Evolutionary conservation across 2,113 vertebrate species (phyloP).

Genomic region (Chionomys nivalis): DNA sequence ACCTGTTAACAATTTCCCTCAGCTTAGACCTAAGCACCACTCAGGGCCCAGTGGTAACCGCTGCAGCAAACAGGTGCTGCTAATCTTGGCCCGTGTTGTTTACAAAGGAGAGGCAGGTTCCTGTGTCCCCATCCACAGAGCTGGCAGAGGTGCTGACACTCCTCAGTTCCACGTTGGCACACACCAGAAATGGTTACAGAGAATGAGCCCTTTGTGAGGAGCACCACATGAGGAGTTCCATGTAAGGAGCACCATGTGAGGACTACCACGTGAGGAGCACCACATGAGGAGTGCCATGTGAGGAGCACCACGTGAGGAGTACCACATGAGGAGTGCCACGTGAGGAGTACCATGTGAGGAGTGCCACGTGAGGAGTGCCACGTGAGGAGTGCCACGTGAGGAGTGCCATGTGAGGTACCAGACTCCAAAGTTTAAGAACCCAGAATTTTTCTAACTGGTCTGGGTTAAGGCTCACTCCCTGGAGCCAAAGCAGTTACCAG

Average conservation of each 20-base stretch:
- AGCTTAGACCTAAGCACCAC: background rate
- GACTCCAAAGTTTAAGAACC: conserved; percentile 17
- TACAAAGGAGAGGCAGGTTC: conserved; percentile 56
- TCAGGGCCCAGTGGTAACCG: background rate
- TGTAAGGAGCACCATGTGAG: background rate
- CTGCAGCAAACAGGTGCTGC: background rate
- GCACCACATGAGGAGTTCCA: background rate
- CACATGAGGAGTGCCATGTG: background rate
- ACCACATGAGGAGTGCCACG: background rate
- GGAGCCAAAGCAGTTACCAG: background rate
- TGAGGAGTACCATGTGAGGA: background rate
- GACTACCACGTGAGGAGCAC: background rate
- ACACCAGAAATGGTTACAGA: background rate
- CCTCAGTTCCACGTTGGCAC: background rate
- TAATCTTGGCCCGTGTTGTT: conserved; percentile 57
- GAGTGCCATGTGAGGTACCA: background rate
- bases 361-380: background rate
- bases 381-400: background rate
- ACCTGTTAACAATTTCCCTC: background rate
- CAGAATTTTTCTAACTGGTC: background rate
- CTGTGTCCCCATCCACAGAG: conserved; percentile 53
- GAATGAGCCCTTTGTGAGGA: conserved; percentile 19
- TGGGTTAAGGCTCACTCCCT: background rate
- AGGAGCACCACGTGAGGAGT: background rate
- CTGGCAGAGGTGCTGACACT: conserved; percentile 2